Conservation (phyloP, 2,113 vertebrate species). For the Bucco capensis region DNA sequence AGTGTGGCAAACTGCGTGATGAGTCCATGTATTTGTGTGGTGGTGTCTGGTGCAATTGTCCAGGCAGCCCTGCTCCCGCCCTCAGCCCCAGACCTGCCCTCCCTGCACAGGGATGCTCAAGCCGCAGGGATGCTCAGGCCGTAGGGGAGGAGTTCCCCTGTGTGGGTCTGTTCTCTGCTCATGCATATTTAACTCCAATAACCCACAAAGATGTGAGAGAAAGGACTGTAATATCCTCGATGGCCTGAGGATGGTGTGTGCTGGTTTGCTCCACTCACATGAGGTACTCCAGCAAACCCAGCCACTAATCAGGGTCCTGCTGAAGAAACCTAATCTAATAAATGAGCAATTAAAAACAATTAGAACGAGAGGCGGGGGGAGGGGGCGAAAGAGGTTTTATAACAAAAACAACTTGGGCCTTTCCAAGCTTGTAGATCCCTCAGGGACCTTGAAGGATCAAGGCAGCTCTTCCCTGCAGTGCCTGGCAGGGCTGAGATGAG, state of each 20-base stretch:
- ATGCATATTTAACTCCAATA: not conserved
- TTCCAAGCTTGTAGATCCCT: not conserved
- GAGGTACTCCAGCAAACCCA: not conserved
- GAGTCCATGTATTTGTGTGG: not conserved
- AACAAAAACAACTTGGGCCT: not conserved
- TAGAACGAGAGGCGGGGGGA: not conserved
- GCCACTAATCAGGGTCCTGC: not conserved
- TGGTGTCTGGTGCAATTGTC: not conserved
- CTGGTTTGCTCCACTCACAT: accelerated
- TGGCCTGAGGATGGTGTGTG: not conserved
- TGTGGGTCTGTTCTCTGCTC: not conserved
- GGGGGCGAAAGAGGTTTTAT: too few relatives aligned
- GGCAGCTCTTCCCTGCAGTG: not conserved
- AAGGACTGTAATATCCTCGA: not conserved
- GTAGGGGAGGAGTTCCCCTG: not conserved
- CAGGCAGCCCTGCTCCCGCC: not conserved
- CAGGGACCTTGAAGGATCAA: not conserved
- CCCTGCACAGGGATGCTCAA: not conserved
- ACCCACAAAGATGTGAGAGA: not conserved
- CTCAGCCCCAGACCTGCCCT: not conserved
- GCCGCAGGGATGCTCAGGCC: not conserved
- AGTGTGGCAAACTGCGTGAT: conserved; percentile 8
- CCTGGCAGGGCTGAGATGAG: not conserved
- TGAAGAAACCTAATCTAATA: not conserved
- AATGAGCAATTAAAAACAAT: not conserved